phyloP scores from a whole-genome alignment of 2,888 invertebrate species.

The Ichneumoninae sp. region DNA sequence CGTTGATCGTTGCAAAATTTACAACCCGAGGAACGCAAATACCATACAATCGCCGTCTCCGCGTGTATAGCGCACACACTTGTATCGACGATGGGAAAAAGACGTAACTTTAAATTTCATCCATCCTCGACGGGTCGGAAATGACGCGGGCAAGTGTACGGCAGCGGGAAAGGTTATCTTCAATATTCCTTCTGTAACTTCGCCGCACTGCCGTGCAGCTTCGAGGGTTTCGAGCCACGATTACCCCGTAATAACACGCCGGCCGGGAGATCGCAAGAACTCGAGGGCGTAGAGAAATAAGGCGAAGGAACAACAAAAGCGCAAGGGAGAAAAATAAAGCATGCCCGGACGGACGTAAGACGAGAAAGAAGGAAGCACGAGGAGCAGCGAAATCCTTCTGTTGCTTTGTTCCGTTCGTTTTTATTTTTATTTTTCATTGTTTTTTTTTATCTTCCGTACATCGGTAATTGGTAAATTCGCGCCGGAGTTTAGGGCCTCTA shows the following conservation, averaged over 20 bases:
- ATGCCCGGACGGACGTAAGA: constrained; percentile 26
- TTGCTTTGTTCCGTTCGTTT: constrained; percentile 16
- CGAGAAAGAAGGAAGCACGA: constrained; percentile 19
- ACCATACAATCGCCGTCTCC: not conserved
- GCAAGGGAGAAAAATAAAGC: constrained; percentile 6
- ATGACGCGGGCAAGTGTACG: constrained; percentile 12
- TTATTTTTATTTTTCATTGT: not conserved
- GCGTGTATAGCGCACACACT: not conserved
- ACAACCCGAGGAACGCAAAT: constrained; percentile 7
- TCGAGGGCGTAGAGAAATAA: constrained; percentile 36
- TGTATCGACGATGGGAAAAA: constrained; percentile 9
- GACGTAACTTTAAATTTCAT: constrained; percentile 21
- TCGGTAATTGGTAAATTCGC: constrained; percentile 2
- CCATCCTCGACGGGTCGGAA: constrained; percentile 2
- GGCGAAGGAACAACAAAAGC: constrained; percentile 5
- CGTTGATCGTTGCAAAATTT: constrained; percentile 34
- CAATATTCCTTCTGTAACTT: constrained; percentile 42
- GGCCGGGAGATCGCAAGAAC: constrained; percentile 48
- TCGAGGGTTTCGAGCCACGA: constrained; percentile 49
- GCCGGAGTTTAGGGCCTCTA: constrained; percentile 34
- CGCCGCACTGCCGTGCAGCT: not conserved
- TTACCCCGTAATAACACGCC: constrained; percentile 60
- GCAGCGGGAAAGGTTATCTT: constrained; percentile 10
- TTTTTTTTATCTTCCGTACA: constrained; percentile 14
- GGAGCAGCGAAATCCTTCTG: constrained; percentile 38